Evolutionary conservation across 2,797 vertebrate species (phyloP).

Genomic region (Petrocephalus schoutedeni): DNA sequence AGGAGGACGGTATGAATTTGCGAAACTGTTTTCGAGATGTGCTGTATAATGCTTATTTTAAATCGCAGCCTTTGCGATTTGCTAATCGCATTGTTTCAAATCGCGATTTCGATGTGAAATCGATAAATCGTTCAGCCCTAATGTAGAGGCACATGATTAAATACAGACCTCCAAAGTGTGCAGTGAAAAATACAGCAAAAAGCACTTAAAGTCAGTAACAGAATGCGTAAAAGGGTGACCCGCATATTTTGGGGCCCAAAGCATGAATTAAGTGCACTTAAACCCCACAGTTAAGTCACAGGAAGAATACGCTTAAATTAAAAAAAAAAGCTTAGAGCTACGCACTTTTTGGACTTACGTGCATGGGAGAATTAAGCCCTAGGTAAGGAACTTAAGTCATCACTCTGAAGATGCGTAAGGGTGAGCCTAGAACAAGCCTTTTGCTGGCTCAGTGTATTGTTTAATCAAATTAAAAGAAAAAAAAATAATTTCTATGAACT

Average conservation of each 20-base stretch:
- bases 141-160: neutral
- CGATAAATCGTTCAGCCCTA: no score
- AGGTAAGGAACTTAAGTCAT: neutral
- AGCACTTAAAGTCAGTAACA: neutral
- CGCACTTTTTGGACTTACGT: neutral
- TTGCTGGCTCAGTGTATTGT: neutral
- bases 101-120: no score
- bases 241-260: neutral
- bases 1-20: no score
- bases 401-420: neutral
- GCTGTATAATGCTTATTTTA: no score
- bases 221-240: neutral
- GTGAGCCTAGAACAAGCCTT: neutral
- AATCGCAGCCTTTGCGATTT: no score
- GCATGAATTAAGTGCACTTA: neutral
- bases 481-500: neutral
- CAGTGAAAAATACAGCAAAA: neutral
- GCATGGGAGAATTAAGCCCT: neutral
- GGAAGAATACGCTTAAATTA: neutral
- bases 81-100: no score
- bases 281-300: neutral
- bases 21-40: no score
- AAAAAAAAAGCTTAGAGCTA: neutral
- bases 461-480: neutral
- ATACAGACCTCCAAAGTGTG: neutral